Evolutionary conservation across 2,888 invertebrate genomes (phyloP).

Genomic region (Microplitis deprimator): DNA sequence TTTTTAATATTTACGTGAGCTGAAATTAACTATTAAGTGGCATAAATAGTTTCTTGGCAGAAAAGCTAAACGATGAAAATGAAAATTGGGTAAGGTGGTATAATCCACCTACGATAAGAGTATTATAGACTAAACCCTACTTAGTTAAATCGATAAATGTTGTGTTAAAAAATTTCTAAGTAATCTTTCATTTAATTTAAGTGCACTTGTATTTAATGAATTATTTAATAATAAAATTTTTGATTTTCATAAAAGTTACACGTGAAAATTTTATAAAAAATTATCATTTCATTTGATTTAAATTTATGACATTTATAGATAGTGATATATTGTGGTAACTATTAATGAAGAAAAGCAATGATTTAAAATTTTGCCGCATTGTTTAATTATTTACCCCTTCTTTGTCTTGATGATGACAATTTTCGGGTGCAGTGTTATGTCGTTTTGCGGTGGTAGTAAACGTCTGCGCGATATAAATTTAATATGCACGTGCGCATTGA

Average conservation of each 20-base stretch:
- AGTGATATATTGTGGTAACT: background rate
- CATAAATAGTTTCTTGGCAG: constrained; percentile 29
- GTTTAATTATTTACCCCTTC: background rate
- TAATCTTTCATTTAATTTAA: background rate
- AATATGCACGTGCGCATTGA: constrained; percentile 15
- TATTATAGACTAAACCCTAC: constrained; percentile 1
- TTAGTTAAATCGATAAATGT: background rate
- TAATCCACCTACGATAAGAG: constrained; percentile 21
- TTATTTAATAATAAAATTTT: too few species aligned
- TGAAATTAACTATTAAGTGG: constrained; percentile 18
- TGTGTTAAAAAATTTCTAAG: background rate
- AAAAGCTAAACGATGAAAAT: background rate
- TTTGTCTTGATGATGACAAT: constrained; percentile 21
- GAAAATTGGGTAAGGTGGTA: background rate
- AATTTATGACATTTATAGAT: too few species aligned
- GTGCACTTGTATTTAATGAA: background rate
- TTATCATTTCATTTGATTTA: too few species aligned
- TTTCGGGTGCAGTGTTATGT: constrained; percentile 33
- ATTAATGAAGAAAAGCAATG: background rate
- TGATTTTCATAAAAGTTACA: too few species aligned
- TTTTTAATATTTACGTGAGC: background rate
- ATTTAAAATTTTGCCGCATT: background rate
- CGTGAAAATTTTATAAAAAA: too few species aligned
- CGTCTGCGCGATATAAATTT: constrained; percentile 22
- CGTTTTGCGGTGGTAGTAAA: constrained; percentile 27